Percentiles rank a stretch among this genome's conserved stretches.
Conservation (phyloP, 2,113 vertebrate genomes). For the Caranx melampygus region DNA sequence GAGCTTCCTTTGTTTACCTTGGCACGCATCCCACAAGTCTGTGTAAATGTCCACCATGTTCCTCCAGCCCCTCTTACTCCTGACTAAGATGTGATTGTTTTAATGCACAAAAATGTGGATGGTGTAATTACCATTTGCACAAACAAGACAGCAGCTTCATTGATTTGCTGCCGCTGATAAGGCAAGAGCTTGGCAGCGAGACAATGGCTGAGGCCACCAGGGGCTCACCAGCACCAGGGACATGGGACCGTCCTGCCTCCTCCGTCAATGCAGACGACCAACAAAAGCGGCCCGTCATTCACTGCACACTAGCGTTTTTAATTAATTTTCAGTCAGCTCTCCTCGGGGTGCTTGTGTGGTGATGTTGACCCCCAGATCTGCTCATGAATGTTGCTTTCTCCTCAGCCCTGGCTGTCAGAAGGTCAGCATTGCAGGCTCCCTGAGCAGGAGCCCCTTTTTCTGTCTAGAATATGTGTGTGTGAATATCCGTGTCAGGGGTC, state of each 20-base stretch:
- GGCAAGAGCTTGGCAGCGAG: conserved; percentile 85
- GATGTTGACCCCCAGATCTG: conserved; percentile 80
- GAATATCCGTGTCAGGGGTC: conserved; percentile 47
- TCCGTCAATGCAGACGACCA: conserved; percentile 90
- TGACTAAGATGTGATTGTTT: conserved; percentile 90
- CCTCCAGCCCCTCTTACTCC: conserved; percentile 47
- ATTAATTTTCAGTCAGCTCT: conserved; percentile 98
- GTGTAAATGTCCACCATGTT: conserved; percentile 53
- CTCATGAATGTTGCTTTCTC: conserved; percentile 79
- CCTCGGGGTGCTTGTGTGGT: conserved; percentile 84
- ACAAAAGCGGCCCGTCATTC: conserved; percentile 92
- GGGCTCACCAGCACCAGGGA: conserved; percentile 87
- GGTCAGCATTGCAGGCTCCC: conserved; percentile 77
- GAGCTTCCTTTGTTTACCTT: conserved; percentile 54
- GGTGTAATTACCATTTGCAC: conserved; percentile 98
- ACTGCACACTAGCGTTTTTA: conserved; percentile 94
- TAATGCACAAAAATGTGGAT: conserved; percentile 92
- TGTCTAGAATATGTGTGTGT: conserved; percentile 11
- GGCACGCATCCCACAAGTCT: conserved; percentile 58
- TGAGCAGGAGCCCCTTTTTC: conserved; percentile 58
- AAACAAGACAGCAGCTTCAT: conserved; percentile 93
- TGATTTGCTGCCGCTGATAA: conserved; percentile 93
- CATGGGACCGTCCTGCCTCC: conserved; percentile 90
- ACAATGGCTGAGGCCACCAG: conserved; percentile 94
- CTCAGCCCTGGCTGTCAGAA: conserved; percentile 74